phyloP scores from a whole-genome alignment of 1,140 invertebrate species.

The Plodia interpunctella region DNA sequence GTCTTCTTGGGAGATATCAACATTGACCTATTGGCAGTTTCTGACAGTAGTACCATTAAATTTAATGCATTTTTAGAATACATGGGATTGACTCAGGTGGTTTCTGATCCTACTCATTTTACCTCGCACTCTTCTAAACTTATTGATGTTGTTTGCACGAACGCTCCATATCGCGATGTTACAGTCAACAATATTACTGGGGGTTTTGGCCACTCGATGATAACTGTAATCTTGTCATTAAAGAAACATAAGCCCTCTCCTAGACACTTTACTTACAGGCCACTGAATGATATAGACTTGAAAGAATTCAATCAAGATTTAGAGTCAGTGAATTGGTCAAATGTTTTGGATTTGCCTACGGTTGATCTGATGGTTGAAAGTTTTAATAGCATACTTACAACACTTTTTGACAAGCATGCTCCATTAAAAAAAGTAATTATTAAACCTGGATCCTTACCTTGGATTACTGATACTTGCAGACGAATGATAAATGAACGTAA shows the following conservation, averaged over 20 bases:
- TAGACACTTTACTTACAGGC: neutral
- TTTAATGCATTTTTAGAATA: neutral
- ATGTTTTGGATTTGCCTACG: neutral
- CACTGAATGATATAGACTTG: neutral
- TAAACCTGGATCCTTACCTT: conserved; percentile 7
- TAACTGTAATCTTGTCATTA: neutral
- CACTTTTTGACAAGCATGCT: conserved; percentile 14
- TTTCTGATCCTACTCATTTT: neutral
- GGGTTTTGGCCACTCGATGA: neutral
- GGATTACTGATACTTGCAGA: conserved; percentile 24
- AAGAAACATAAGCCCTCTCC: neutral
- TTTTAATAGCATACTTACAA: conserved; percentile 1
- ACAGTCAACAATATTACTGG: neutral
- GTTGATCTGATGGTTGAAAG: conserved; percentile 11
- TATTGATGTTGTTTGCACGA: neutral
- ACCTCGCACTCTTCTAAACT: neutral
- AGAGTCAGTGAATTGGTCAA: no score
- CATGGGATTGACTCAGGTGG: neutral
- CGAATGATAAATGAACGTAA: conserved; percentile 22
- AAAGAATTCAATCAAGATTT: neutral
- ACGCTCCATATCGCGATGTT: neutral
- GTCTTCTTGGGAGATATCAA: neutral
- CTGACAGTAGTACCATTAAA: neutral
- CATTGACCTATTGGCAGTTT: neutral
- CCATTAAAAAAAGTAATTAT: conserved; percentile 9